A percentile compares a stretch with the other conserved stretches of the same genome.
These are phyloP conservation scores for Chydorus sphaericus DNA, from an alignment of 2,888 invertebrate species.

Conservation along the genomic window DNA sequence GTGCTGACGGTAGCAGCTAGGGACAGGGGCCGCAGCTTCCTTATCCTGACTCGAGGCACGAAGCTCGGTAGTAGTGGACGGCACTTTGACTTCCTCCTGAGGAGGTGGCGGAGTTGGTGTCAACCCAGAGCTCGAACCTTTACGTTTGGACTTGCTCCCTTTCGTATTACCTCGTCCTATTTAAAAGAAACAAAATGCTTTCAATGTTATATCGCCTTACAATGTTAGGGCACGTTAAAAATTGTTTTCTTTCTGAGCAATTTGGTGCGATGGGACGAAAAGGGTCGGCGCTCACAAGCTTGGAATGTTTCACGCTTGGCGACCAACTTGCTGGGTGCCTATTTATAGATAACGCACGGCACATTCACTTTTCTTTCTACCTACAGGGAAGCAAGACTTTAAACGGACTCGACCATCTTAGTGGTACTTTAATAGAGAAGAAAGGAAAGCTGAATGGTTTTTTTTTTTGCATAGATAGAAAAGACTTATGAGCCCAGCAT, in stretches of 20 bases:
- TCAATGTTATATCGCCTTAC: neutral
- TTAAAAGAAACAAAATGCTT: neutral
- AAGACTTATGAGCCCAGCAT: neutral
- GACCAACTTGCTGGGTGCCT: neutral
- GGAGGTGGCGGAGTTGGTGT: neutral
- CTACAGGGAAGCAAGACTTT: too few species aligned
- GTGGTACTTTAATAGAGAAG: too few species aligned
- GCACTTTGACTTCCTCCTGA: neutral
- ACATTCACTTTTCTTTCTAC: neutral
- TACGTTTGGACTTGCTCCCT: neutral
- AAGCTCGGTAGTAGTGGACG: neutral
- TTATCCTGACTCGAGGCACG: neutral
- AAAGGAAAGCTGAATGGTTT: neutral
- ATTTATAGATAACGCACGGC: slow-evolving; percentile 1
- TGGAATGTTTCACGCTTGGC: neutral
- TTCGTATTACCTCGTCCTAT: neutral
- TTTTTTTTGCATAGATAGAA: neutral
- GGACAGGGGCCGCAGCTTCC: neutral
- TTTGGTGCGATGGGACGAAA: too few species aligned
- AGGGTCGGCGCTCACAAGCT: neutral
- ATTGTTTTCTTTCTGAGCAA: neutral
- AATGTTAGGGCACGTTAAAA: neutral
- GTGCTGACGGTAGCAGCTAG: neutral
- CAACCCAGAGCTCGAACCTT: neutral
- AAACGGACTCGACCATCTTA: too few species aligned